These are phyloP conservation scores for Rhysida immarginata DNA, from an alignment of 1,140 invertebrate genomes.

Conservation along the genomic window DNA sequence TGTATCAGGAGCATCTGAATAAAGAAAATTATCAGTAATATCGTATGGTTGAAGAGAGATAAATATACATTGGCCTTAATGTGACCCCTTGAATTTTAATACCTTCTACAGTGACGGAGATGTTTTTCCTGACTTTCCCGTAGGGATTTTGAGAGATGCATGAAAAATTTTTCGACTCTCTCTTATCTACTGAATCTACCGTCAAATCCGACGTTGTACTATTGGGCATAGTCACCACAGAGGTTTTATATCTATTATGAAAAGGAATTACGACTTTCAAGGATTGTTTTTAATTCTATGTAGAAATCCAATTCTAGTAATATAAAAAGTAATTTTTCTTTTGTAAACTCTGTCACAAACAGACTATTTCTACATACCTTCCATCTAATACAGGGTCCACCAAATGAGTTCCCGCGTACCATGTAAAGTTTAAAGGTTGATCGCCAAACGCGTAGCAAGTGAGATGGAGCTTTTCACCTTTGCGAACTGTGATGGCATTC, in stretches of 20 bases:
- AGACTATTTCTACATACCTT: background rate
- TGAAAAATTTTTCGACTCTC: slow-evolving; percentile 82
- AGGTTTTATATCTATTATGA: slow-evolving; percentile 3
- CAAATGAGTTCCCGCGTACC: slow-evolving; percentile 20
- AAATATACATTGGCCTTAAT: no score
- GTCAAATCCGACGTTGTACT: slow-evolving; percentile 7
- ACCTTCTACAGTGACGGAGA: slow-evolving; percentile 90
- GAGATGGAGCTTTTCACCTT: slow-evolving; percentile 76
- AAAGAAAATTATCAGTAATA: background rate
- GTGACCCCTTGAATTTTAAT: no score
- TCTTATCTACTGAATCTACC: slow-evolving; percentile 42
- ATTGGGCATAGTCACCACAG: background rate
- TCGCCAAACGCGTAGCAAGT: slow-evolving; percentile 93
- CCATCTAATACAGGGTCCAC: slow-evolving; percentile 4
- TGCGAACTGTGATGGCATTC: slow-evolving; percentile 70
- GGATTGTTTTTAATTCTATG: no score
- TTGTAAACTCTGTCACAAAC: slow-evolving; percentile 8
- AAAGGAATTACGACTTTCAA: no score
- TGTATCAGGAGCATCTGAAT: slow-evolving; percentile 29
- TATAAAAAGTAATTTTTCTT: background rate
- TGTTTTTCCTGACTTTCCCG: slow-evolving; percentile 85
- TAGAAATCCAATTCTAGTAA: no score
- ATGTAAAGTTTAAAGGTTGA: slow-evolving; percentile 46
- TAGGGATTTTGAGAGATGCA: slow-evolving; percentile 89
- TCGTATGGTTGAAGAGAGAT: no score